Evolutionary conservation across 1,140 invertebrate species (phyloP), one percentile per base, ranked within the genome.

Genomic region (Ectropis grisescens): DNA sequence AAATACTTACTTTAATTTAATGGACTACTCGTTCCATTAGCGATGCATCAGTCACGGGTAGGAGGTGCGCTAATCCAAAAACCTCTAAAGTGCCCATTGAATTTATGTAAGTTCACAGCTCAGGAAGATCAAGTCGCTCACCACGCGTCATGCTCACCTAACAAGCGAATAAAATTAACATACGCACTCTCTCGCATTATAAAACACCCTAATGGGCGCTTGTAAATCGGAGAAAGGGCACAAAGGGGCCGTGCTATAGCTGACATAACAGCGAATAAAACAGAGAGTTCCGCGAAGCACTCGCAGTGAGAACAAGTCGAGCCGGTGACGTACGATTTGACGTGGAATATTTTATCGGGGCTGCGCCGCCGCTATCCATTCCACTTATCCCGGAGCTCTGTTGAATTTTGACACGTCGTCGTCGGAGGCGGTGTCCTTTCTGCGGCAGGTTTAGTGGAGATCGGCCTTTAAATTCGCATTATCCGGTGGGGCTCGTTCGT

Each of bases 321-420:
- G 65, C 67, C 67, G 41, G 69, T 76, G 76, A 81, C 69, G 67
- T 78, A 81, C 70, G 70, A 67, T 81, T 76, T 79, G 71, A 81
- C 64, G 61, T 64, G 62, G 71, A 79, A 76, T 79, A 76, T 81
- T 79, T 76, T 79, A 76, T 72, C 70, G 57, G 62, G 49, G 41
- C 57, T 47, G 42, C 58, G 58, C 48, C 49, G 51, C 26, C 54
- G 64, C 68, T 65, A 74, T 79, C 60, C 55, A 76, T 78, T 76
- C 67, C 74, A 72, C 76, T 76, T 78, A 78, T 65, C 70, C 69
- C 50, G 48, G 53, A 51, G 55, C 53, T 70, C 67, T 71, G 65
- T 64, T 75, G 74, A 78, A 79, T 79, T 81, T 81, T 75, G 76
- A 76, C 71, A 75, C 59, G n/a, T n/a, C 56, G 49, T 57, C 48